Conservation (phyloP, 2,888 invertebrate genomes). For the Eilema caniola region DNA sequence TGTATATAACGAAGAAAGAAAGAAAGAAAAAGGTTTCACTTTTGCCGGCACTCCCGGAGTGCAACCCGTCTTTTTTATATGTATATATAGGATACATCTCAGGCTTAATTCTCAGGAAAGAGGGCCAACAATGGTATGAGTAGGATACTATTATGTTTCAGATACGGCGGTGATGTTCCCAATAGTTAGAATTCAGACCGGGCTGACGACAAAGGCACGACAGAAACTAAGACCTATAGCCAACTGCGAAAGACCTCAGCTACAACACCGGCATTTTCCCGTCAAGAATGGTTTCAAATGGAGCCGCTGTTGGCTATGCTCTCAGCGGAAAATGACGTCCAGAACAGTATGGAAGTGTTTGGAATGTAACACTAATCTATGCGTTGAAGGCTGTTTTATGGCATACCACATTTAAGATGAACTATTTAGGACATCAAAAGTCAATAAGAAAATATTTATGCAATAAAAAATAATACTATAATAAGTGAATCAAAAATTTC, state of each 20-base stretch:
- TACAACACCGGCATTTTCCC: constrained; percentile 37
- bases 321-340: constrained; percentile 21
- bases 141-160: neutral
- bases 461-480: neutral
- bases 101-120: too few species aligned
- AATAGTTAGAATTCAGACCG: neutral
- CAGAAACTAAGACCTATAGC: neutral
- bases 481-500: too few species aligned
- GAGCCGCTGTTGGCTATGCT: constrained; percentile 35
- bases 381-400: constrained; percentile 41
- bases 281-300: constrained; percentile 28
- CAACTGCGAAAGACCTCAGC: neutral
- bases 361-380: constrained; percentile 42
- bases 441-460: neutral
- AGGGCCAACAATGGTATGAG: too few species aligned
- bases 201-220: neutral
- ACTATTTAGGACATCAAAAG: neutral
- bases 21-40: too few species aligned
- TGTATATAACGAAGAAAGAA: too few species aligned
- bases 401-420: constrained; percentile 22
- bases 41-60: too few species aligned
- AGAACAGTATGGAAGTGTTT: constrained; percentile 47
- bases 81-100: too few species aligned
- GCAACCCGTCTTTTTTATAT: too few species aligned
- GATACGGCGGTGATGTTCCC: neutral